These are phyloP conservation scores for Junco hyemalis DNA, from an alignment of 2,113 vertebrate species.

Conservation along the genomic window DNA sequence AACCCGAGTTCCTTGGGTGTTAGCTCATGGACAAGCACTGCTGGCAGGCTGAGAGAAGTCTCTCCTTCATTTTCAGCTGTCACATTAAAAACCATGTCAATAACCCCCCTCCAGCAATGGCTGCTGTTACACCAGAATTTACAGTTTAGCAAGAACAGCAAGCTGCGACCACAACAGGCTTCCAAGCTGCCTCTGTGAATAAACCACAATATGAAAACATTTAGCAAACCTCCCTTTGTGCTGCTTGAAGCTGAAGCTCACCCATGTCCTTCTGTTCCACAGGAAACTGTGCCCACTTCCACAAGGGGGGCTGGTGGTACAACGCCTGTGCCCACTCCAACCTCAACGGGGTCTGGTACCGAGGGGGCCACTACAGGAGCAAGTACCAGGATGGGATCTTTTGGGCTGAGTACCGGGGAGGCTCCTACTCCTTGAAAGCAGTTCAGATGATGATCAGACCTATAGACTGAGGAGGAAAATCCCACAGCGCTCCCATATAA, in stretches of 20 bases:
- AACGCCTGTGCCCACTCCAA: conserved; percentile 97
- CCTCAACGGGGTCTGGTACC: conserved; percentile 96
- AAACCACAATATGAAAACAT: rapidly evolving
- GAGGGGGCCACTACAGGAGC: conserved; percentile 95
- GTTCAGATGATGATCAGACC: conserved; percentile 95
- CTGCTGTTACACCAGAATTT: not conserved
- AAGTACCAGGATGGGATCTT: conserved; percentile 98
- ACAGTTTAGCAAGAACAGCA: not conserved
- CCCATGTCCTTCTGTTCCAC: not conserved
- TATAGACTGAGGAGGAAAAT: conserved; percentile 81
- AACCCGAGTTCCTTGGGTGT: not conserved
- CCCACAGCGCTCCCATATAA: not conserved
- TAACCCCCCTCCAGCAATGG: not conserved
- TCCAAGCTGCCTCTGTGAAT: not conserved
- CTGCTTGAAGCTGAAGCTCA: not conserved
- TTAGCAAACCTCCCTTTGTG: not conserved
- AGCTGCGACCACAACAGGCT: not conserved
- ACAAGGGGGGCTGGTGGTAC: conserved; percentile 99
- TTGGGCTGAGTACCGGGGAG: conserved; percentile 97
- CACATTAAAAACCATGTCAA: not conserved
- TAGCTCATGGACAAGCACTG: not conserved
- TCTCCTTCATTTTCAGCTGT: not conserved
- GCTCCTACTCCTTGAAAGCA: conserved; percentile 93
- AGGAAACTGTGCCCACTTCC: conserved; percentile 99
- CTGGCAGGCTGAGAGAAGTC: not conserved